Evolutionary conservation across 2,113 vertebrate genomes (phyloP).

Genomic region (Neotoma lepida): DNA sequence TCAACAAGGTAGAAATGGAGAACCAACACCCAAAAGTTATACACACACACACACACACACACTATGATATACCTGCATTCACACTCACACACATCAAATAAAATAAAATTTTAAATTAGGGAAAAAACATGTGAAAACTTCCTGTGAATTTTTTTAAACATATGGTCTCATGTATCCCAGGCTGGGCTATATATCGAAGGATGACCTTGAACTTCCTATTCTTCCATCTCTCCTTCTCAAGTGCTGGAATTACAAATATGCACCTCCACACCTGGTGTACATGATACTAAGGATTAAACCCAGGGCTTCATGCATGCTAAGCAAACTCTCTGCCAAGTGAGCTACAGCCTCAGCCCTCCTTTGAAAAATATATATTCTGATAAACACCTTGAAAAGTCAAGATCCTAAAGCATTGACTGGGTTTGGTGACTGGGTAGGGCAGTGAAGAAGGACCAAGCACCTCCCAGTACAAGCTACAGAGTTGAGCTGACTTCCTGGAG

Average conservation of each 20-base stretch:
- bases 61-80: background rate
- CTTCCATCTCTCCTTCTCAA: background rate
- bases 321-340: background rate
- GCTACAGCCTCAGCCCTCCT: background rate
- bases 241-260: background rate
- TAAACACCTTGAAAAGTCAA: background rate
- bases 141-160: background rate
- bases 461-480: background rate
- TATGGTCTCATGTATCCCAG: background rate
- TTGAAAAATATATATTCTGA: background rate
- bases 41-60: background rate
- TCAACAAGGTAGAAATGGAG: background rate
- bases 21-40: background rate
- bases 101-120: background rate
- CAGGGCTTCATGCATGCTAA: background rate
- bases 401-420: background rate
- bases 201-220: background rate
- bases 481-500: background rate
- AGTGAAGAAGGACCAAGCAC: no score
- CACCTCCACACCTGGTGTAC: background rate
- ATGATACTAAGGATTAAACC: background rate
- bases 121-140: background rate
- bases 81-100: background rate
- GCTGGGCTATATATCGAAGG: background rate
- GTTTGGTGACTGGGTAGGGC: background rate